Conservation (phyloP, 2,797 vertebrate genomes). For the Mormyrops boulengeri region DNA sequence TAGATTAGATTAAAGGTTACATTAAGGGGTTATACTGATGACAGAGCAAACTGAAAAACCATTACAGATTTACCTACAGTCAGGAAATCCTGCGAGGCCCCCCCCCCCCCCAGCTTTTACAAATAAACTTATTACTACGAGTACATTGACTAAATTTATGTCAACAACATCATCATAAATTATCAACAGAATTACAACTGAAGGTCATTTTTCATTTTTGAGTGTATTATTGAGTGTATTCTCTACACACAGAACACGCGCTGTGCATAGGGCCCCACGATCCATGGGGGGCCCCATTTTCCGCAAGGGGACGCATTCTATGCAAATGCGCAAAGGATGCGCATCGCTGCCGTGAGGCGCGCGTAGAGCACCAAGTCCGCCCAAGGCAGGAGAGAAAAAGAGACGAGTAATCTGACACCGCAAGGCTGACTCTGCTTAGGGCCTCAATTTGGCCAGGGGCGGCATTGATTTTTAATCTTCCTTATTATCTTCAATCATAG, state of each 20-base stretch:
- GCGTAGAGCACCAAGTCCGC: too few species aligned
- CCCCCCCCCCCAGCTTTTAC: background rate
- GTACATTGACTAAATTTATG: background rate
- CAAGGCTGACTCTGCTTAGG: too few species aligned
- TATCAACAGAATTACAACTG: background rate
- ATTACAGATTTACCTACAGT: background rate
- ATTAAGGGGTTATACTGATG: constrained; percentile 35
- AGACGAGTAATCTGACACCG: too few species aligned
- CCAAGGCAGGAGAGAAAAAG: too few species aligned
- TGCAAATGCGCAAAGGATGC: too few species aligned
- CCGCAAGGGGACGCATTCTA: too few species aligned
- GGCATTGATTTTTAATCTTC: background rate
- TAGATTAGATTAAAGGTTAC: background rate
- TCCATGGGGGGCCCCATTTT: too few species aligned
- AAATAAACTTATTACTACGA: background rate
- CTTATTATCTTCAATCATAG: background rate
- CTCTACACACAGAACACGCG: too few species aligned
- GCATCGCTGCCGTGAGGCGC: too few species aligned
- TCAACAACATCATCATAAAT: background rate
- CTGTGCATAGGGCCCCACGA: too few species aligned
- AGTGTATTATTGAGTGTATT: background rate
- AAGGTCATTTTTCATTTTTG: background rate
- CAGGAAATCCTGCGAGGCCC: background rate
- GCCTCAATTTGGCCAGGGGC: too few species aligned
- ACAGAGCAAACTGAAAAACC: constrained; percentile 30